Percentiles rank a stretch among this genome's conserved stretches.
Conservation (phyloP, 2,888 invertebrate species). For the Rhingia campestris region DNA sequence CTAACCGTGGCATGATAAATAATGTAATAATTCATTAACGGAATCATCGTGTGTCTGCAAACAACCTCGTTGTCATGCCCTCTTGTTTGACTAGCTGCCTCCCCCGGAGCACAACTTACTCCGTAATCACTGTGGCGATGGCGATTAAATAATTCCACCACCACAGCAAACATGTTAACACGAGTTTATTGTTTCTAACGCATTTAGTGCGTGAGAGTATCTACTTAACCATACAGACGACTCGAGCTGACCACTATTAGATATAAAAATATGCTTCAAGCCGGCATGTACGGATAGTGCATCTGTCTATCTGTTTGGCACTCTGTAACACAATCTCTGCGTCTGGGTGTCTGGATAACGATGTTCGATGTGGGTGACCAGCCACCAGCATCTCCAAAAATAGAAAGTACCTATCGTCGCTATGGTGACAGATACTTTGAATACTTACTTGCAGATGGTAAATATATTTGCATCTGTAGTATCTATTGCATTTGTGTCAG, state of each 20-base stretch:
- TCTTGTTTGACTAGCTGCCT: not conserved
- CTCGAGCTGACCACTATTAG: not conserved
- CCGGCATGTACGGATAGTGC: constrained; percentile 14
- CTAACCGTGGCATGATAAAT: constrained; percentile 53
- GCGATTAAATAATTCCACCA: constrained; percentile 60
- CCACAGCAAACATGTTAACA: constrained; percentile 32
- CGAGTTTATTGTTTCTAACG: constrained; percentile 55
- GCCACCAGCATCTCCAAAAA: constrained; percentile 42
- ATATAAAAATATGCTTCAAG: not conserved
- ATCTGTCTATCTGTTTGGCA: constrained; percentile 17
- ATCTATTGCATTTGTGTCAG: constrained; percentile 28
- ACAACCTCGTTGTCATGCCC: constrained; percentile 5
- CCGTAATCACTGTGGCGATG: constrained; percentile 53
- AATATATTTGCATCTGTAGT: constrained; percentile 11
- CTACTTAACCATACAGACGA: constrained; percentile 1
- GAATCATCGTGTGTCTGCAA: constrained; percentile 36
- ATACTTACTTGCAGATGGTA: constrained; percentile 24
- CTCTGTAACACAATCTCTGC: constrained; percentile 29
- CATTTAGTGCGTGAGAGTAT: constrained; percentile 42
- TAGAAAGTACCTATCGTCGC: constrained; percentile 53
- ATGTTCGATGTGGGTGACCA: constrained; percentile 42
- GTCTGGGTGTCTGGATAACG: constrained; percentile 23
- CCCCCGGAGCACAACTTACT: constrained; percentile 5
- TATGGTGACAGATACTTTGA: constrained; percentile 44
- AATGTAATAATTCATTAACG: constrained; percentile 66